Percentiles rank a stretch among this genome's conserved stretches.
phyloP scores from a whole-genome alignment of 2,113 vertebrate genomes.

The Sander lucioperca region DNA sequence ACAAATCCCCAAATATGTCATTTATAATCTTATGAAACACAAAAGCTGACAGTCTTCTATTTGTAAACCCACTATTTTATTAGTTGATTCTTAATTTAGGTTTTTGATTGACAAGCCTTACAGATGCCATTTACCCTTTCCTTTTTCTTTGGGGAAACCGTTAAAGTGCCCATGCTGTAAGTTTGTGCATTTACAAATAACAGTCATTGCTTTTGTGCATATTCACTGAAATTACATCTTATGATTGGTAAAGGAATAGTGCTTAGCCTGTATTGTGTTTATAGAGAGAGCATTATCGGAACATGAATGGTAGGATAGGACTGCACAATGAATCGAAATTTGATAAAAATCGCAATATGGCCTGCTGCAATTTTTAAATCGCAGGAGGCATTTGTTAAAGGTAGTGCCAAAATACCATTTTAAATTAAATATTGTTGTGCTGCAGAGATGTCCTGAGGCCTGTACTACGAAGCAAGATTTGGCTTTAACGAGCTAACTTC shows the following conservation, averaged over 20 bases:
- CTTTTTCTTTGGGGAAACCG: not conserved
- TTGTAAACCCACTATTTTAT: not conserved
- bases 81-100: not conserved
- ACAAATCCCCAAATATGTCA: not conserved
- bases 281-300: not conserved
- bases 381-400: too few species aligned
- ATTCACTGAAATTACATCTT: not conserved
- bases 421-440: too few species aligned
- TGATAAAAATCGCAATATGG: too few species aligned
- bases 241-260: not conserved
- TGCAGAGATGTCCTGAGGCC: too few species aligned
- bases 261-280: not conserved
- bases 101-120: not conserved
- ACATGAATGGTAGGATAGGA: not conserved
- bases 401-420: too few species aligned
- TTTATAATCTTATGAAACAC: not conserved
- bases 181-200: not conserved
- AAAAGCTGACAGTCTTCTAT: not conserved
- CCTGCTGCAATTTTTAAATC: too few species aligned
- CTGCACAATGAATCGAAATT: constrained; percentile 6
- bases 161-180: not conserved
- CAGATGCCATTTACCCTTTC: not conserved
- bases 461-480: too few species aligned
- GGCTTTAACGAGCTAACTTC: too few species aligned
- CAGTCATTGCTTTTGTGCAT: not conserved